A percentile compares a stretch with the other conserved stretches of the same genome.
Conservation (phyloP, 2,888 invertebrate species). For the Ectropis crepuscularia region DNA sequence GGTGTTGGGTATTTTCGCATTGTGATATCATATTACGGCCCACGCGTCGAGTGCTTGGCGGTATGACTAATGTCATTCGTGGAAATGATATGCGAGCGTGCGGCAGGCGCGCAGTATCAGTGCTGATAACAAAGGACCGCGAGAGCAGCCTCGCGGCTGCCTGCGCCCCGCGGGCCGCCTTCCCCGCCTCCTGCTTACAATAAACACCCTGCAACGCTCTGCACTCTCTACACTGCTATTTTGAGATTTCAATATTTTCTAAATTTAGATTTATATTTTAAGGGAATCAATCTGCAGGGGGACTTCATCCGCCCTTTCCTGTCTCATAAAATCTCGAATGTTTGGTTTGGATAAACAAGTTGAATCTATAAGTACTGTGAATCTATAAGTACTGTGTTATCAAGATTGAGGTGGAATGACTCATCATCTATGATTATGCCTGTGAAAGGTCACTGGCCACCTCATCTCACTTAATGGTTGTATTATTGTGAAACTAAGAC, state of each 20-base stretch:
- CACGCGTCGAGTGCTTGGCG: slow-evolving; percentile 80
- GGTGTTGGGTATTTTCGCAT: slow-evolving; percentile 85
- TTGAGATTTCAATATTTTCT: slow-evolving; percentile 80
- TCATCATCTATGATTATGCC: slow-evolving; percentile 78
- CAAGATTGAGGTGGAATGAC: slow-evolving; percentile 64
- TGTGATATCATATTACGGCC: slow-evolving; percentile 86
- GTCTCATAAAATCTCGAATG: slow-evolving; percentile 47
- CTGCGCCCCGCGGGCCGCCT: slow-evolving; percentile 43
- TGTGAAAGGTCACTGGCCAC: slow-evolving; percentile 78
- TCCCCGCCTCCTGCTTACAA: slow-evolving; percentile 45
- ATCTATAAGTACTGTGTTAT: slow-evolving; percentile 48
- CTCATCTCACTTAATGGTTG: slow-evolving; percentile 66
- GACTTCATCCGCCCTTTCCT: slow-evolving; percentile 61
- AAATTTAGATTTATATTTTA: slow-evolving; percentile 78
- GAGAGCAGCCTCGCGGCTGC: slow-evolving; percentile 50
- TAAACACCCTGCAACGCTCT: slow-evolving; percentile 49
- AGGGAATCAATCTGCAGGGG: slow-evolving; percentile 72
- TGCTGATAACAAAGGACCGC: slow-evolving; percentile 82
- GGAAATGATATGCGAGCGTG: slow-evolving; percentile 80
- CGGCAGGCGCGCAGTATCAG: slow-evolving; percentile 71
- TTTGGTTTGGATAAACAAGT: slow-evolving; percentile 44
- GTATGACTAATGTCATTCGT: slow-evolving; percentile 84
- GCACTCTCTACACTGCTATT: slow-evolving; percentile 71
- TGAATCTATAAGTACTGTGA: slow-evolving; percentile 48
- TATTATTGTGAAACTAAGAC: slow-evolving; percentile 63